Conservation (phyloP, 2,888 invertebrate genomes). For the Archaeoteleia sp. region DNA sequence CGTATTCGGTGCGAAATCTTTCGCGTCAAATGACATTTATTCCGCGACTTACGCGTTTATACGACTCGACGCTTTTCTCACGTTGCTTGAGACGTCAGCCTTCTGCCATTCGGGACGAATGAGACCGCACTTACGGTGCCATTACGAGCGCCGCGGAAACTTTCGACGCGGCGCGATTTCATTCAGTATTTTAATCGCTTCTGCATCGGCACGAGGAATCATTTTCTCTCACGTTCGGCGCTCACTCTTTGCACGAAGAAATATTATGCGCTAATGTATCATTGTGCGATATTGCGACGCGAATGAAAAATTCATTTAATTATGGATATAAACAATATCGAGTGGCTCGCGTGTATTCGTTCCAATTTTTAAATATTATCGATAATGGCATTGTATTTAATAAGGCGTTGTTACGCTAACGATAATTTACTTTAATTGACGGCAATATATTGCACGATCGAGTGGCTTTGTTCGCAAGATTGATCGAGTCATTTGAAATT, state of each 20-base stretch:
- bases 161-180: constrained; percentile 22
- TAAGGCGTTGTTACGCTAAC: too few species aligned
- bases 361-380: too few species aligned
- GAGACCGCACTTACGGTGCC: constrained; percentile 21
- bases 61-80: constrained; percentile 37
- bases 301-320: too few species aligned
- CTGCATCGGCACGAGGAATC: constrained; percentile 30
- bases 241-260: background rate
- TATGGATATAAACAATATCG: too few species aligned
- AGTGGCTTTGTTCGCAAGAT: too few species aligned
- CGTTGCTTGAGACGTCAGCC: constrained; percentile 9
- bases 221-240: constrained; percentile 23
- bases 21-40: constrained; percentile 33
- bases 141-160: constrained; percentile 15
- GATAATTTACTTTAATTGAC: too few species aligned
- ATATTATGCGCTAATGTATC: constrained; percentile 14
- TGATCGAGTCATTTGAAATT: too few species aligned
- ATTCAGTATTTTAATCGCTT: constrained; percentile 36
- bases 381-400: too few species aligned
- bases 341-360: too few species aligned
- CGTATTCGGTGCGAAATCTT: constrained; percentile 1
- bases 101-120: constrained; percentile 14
- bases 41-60: constrained; percentile 31
- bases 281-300: too few species aligned
- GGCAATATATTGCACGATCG: too few species aligned